Evolutionary conservation across 2,113 vertebrate species (phyloP), one percentile per base, ranked within the genome.

Genomic region (Sinocyclocheilus rhinocerous): DNA sequence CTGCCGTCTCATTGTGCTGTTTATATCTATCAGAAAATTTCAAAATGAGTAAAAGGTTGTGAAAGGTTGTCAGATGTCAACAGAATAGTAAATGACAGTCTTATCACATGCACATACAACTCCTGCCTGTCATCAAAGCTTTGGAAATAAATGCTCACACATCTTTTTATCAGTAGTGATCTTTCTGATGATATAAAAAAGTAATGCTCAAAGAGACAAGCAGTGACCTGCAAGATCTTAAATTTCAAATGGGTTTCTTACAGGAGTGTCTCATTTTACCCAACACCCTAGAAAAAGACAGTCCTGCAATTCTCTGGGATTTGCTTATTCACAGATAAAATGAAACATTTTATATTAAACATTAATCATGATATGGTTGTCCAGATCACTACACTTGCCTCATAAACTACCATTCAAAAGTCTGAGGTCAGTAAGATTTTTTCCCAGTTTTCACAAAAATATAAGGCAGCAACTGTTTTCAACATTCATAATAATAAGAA

Each of bases 151-250:
- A 50, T 13, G 18, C 52, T 57, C 72, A 59, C 11, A 42, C 13
- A 11, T 6, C 3, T 48, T 83, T 36, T 83, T 57, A 48, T 24
- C 72, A 6, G 18, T 20, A 72, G 18, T 39, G 20, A 22, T 36
- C 10, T 39, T 11, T 72, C 33, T 36, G 48, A 55, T 57, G 29
- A 55, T 36, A 75, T 33, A 33, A 29, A 24, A 39, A 52, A 48
- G 55, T 48, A 65, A 63, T 65, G 36, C 20, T 84, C 20, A 75
- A 36, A 75, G 67, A 75, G 72, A 76, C 22, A 18, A n/a, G 80
- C 22, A 42, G 26, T 70, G 67, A 36, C 52, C 39, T 76, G 52
- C n/a, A 63, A 10, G 50, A 75, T 84, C 33, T 42, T 69, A 16
- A 73, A 83, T 63, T 76, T 76, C 1, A 73, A 76, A 82, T 39